Evolutionary conservation across 2,797 vertebrate species (phyloP).

Genomic region (Parambassis ranga): DNA sequence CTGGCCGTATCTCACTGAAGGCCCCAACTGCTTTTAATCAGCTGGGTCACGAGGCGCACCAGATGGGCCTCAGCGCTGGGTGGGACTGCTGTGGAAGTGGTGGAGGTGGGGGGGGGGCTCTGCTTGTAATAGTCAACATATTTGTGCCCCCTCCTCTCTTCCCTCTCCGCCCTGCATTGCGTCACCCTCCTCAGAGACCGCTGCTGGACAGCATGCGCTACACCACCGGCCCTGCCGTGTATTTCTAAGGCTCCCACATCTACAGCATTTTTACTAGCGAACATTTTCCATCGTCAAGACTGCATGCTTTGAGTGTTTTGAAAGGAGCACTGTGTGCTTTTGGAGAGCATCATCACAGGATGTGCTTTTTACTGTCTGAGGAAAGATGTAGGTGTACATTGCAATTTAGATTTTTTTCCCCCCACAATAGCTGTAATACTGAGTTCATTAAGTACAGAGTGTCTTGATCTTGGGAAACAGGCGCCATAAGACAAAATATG

Average conservation of each 20-base stretch:
- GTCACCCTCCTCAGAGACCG: constrained; percentile 74
- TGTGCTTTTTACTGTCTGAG: constrained; percentile 47
- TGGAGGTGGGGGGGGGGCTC: constrained; percentile 31
- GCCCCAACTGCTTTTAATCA: constrained; percentile 82
- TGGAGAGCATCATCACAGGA: constrained; percentile 45
- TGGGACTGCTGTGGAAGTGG: constrained; percentile 68
- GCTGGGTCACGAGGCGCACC: constrained; percentile 79
- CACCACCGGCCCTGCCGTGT: constrained; percentile 32
- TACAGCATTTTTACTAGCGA: constrained; percentile 61
- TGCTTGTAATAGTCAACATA: constrained; percentile 78
- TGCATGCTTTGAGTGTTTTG: constrained; percentile 45
- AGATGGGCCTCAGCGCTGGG: constrained; percentile 80
- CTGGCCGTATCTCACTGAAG: constrained; percentile 75
- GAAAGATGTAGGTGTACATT: constrained; percentile 44
- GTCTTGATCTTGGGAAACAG: constrained; percentile 22
- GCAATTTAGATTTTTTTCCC: constrained; percentile 10
- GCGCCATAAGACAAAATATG: constrained; percentile 2
- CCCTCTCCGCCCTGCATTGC: constrained; percentile 66
- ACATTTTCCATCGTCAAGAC: constrained; percentile 66
- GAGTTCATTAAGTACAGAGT: constrained; percentile 45
- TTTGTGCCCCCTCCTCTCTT: constrained; percentile 65
- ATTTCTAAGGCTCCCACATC: constrained; percentile 44
- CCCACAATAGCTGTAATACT: constrained; percentile 2
- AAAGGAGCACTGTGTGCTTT: constrained; percentile 69
- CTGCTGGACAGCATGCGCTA: constrained; percentile 53